phyloP scores from a whole-genome alignment of 2,113 vertebrate species.

The Baryphthengus martii region DNA sequence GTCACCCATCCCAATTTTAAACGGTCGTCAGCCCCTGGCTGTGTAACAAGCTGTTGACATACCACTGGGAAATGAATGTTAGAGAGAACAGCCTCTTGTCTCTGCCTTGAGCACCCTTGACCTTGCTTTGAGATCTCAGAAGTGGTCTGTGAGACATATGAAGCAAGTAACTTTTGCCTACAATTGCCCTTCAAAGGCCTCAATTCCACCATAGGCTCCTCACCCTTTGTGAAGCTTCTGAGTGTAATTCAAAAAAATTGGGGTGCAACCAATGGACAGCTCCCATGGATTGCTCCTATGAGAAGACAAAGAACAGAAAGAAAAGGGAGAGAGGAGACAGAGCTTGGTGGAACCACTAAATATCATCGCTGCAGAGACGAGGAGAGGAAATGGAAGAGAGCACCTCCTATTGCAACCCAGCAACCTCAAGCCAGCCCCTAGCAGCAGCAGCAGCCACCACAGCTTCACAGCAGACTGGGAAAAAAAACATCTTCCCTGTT shows the following conservation, averaged over 20 bases:
- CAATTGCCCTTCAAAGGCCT: neutral
- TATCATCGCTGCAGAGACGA: neutral
- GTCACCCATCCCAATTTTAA: slow-evolving; percentile 12
- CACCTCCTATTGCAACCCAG: neutral
- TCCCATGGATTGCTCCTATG: neutral
- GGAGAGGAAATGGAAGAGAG: neutral
- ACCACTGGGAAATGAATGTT: slow-evolving; percentile 27
- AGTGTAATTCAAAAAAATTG: neutral
- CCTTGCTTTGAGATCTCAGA: slow-evolving; percentile 12
- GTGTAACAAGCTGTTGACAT: neutral
- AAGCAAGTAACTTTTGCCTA: slow-evolving; percentile 2
- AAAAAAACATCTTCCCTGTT: neutral
- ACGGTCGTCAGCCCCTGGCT: neutral
- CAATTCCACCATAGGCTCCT: neutral
- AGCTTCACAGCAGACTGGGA: neutral
- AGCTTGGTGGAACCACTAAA: neutral
- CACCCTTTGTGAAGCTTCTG: neutral
- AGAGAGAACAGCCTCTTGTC: slow-evolving; percentile 20
- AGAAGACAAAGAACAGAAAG: neutral
- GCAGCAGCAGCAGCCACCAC: neutral
- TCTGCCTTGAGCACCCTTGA: slow-evolving; percentile 37
- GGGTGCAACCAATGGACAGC: neutral
- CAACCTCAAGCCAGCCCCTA: neutral
- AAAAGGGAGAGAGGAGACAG: neutral
- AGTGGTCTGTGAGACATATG: neutral